Percentiles rank a stretch among this genome's conserved stretches.
phyloP scores from a whole-genome alignment of 2,797 vertebrate genomes.

The Eospalax fontanierii region DNA sequence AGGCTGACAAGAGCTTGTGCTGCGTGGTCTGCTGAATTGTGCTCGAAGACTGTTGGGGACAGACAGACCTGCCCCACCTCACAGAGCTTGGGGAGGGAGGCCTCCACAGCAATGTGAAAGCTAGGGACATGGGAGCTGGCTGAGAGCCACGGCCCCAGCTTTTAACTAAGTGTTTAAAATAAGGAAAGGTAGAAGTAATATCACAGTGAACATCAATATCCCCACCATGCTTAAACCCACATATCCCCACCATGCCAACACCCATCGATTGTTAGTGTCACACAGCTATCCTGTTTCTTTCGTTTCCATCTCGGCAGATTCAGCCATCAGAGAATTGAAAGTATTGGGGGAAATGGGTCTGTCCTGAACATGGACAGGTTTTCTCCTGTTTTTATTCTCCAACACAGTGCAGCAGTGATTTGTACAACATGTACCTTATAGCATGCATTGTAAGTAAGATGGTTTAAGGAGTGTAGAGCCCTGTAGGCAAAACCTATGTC shows the following conservation, averaged over 20 bases:
- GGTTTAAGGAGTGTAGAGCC: neutral
- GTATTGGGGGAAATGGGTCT: neutral
- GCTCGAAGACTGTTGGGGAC: rapidly evolving
- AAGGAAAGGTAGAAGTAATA: neutral
- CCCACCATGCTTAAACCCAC: neutral
- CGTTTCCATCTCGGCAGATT: neutral
- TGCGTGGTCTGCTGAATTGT: neutral
- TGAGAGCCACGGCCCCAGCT: neutral
- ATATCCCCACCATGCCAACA: too few species aligned
- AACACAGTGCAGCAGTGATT: neutral
- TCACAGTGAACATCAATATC: neutral
- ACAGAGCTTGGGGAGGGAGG: rapidly evolving
- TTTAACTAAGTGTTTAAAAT: neutral
- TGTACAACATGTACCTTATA: neutral
- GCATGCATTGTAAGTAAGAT: neutral
- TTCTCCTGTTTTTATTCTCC: neutral
- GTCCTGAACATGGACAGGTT: neutral
- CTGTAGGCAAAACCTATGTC: neutral
- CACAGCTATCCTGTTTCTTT: neutral
- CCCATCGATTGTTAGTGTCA: neutral
- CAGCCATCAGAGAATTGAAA: neutral
- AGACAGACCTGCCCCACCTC: rapidly evolving
- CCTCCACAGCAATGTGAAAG: neutral
- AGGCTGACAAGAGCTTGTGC: neutral
- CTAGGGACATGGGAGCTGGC: rapidly evolving